Evolutionary conservation across 1,140 invertebrate genomes (phyloP), one percentile per base, ranked within the genome.

Genomic region (Drosophila chauvacae): DNA sequence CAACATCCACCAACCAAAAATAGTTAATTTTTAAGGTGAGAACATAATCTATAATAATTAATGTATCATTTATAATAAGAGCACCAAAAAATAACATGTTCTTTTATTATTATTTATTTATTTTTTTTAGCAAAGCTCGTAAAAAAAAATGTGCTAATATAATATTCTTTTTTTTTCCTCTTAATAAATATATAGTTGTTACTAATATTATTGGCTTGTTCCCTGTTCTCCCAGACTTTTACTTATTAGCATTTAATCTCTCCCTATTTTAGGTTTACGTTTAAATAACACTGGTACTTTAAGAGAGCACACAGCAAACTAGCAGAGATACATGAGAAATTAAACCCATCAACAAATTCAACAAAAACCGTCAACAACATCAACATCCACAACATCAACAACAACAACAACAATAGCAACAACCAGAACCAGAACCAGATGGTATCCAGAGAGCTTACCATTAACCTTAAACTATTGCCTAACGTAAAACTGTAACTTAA

Each of bases 391-490:
- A 42, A 42, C 44, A 66, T 39, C 16, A 39, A 42, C 60, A 3
- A 45, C 60, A 3, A 45, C 13, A 39, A 44, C 53, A 48, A 26
- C 60, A n/a, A n/a, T n/a, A n/a, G n/a, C n/a, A 3, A 45, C 13
- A 41, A 50, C 37, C 51, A 42, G 44, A 64, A 63, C n/a, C 30
- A 65, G 13, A 42, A 53, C 61, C 28, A 51, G 39, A 65, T 65
- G 65, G 65, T 69, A 69, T 65, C 42, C 30, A 51, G 30, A 48
- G 61, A 64, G 37, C 61, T 64, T 69, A 69, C 65, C 65, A 69
- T 62, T 39, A n/a, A 50, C n/a, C 47, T 30, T 69, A 51, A 20
- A 28, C 6, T 33, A 6, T 69, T 53, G 41, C 30, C 23, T 66
- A 66, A 51, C 50, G 50, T 53, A 20, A 53, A 53, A 53, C 11